phyloP scores from a whole-genome alignment of 2,113 vertebrate species.

The Ceuthmochares aereus region DNA sequence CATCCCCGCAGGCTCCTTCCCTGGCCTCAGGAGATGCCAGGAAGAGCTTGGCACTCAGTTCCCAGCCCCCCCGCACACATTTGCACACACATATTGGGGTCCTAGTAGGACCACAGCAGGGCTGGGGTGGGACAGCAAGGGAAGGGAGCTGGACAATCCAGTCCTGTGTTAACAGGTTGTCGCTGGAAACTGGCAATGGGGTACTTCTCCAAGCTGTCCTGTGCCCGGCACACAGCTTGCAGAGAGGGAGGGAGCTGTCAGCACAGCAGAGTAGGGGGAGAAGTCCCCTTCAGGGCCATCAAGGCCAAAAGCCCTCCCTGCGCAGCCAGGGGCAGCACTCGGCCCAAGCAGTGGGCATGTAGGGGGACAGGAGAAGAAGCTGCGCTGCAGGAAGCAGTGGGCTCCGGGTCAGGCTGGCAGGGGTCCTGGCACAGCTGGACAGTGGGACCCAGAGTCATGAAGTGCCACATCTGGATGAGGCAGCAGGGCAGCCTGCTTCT shows the following conservation, averaged over 20 bases:
- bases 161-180: neutral
- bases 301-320: neutral
- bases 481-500: neutral
- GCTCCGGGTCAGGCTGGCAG: neutral
- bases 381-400: neutral
- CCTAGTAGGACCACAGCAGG: neutral
- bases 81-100: neutral
- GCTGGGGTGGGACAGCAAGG: neutral
- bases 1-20: neutral
- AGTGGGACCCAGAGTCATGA: neutral
- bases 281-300: neutral
- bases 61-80: no score
- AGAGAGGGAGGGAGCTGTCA: neutral
- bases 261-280: neutral
- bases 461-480: neutral
- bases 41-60: neutral
- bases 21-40: neutral
- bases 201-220: neutral
- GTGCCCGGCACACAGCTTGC: neutral
- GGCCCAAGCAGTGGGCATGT: fast-evolving
- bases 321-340: neutral
- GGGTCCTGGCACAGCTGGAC: neutral
- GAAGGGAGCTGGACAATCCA: neutral
- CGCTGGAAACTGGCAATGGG: neutral
- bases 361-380: neutral